These are phyloP conservation scores for Colletes latitarsis DNA, from an alignment of 1,140 invertebrate genomes.

Conservation along the genomic window DNA sequence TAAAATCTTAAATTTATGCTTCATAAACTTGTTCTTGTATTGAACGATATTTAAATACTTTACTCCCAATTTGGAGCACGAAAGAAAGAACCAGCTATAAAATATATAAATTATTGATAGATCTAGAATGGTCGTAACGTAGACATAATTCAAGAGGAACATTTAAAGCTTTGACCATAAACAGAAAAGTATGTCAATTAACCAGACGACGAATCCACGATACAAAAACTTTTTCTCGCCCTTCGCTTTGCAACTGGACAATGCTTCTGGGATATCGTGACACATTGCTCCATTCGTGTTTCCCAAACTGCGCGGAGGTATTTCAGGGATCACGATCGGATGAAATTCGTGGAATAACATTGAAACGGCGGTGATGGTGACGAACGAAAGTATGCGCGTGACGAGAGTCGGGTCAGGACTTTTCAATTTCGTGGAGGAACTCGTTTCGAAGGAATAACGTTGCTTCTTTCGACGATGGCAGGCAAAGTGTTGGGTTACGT, in stretches of 20 bases:
- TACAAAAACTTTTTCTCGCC: too few species aligned
- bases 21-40: too few species aligned
- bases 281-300: background rate
- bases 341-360: constrained; percentile 33
- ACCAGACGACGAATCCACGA: too few species aligned
- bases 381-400: constrained; percentile 36
- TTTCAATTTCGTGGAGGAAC: constrained; percentile 40
- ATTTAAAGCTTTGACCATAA: too few species aligned
- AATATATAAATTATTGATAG: too few species aligned
- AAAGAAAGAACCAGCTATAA: too few species aligned
- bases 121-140: too few species aligned
- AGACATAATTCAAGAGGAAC: too few species aligned
- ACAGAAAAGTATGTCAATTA: too few species aligned
- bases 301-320: background rate
- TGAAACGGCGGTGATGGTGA: background rate
- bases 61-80: too few species aligned
- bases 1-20: too few species aligned
- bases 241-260: background rate
- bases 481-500: constrained; percentile 37
- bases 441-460: constrained; percentile 39
- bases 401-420: background rate
- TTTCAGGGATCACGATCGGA: constrained; percentile 32
- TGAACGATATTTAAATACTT: too few species aligned
- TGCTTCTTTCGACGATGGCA: constrained; percentile 27
- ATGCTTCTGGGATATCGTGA: background rate